These are phyloP conservation scores for Leucoraja erinaceus DNA, from an alignment of 2,113 vertebrate genomes.

Conservation along the genomic window DNA sequence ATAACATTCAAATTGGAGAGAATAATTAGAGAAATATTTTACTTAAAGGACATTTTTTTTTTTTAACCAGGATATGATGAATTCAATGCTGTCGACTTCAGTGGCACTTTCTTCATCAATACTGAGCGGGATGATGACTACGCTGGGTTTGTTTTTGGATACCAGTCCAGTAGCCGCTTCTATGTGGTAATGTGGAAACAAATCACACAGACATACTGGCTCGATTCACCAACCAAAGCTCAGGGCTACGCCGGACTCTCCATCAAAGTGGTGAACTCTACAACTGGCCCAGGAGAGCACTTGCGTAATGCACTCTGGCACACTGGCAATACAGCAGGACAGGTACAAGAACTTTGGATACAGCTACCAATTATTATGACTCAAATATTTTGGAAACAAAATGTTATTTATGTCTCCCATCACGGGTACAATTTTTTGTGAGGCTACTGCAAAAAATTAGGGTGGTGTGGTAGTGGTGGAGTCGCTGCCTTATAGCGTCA, in stretches of 20 bases:
- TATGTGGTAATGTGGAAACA: slow-evolving; percentile 99
- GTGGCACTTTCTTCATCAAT: slow-evolving; percentile 97
- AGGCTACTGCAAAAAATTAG: not conserved
- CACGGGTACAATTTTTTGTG: not conserved
- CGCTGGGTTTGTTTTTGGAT: slow-evolving; percentile 93
- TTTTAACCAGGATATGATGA: slow-evolving; percentile 77
- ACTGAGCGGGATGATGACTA: slow-evolving; percentile 96
- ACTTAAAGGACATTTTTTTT: slow-evolving; percentile 4
- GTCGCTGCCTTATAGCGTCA: too few species aligned
- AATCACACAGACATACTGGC: slow-evolving; percentile 96
- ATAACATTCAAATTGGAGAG: not conserved
- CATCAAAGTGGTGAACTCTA: slow-evolving; percentile 96
- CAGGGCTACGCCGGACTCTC: slow-evolving; percentile 94
- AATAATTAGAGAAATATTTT: not conserved
- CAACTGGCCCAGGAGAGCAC: slow-evolving; percentile 93
- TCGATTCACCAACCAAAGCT: slow-evolving; percentile 80
- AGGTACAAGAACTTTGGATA: slow-evolving; percentile 59
- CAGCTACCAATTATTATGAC: not conserved
- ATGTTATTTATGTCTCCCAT: not conserved
- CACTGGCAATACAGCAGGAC: slow-evolving; percentile 88
- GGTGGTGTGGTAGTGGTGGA: too few species aligned
- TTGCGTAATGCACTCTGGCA: slow-evolving; percentile 96
- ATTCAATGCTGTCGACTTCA: slow-evolving; percentile 96
- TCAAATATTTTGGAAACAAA: not conserved
- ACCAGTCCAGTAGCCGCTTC: slow-evolving; percentile 95